A percentile compares a stretch with the other conserved stretches of the same genome.
These are phyloP conservation scores for Aromia moschata DNA, from an alignment of 2,888 invertebrate species.

Conservation along the genomic window DNA sequence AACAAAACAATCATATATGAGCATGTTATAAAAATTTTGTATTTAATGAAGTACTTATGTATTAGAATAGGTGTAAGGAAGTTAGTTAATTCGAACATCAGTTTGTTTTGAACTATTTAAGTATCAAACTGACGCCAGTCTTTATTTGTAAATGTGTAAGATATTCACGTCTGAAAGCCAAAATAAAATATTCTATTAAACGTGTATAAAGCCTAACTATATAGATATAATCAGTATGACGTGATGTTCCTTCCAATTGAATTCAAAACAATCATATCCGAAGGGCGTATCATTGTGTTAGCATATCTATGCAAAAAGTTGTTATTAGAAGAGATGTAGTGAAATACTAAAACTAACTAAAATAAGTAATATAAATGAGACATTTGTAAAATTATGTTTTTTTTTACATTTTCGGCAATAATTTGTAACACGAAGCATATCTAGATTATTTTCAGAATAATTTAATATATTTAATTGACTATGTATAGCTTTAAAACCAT, in stretches of 20 bases:
- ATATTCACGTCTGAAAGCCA: conserved; percentile 21
- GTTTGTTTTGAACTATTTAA: too few species aligned
- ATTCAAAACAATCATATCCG: conserved; percentile 24
- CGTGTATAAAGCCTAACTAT: conserved; percentile 22
- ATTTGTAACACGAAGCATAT: conserved; percentile 1
- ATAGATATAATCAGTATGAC: conserved; percentile 19
- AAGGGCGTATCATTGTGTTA: conserved; percentile 20
- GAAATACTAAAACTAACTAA: conserved; percentile 13
- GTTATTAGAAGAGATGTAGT: conserved; percentile 10
- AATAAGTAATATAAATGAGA: not conserved
- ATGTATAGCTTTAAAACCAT: conserved; percentile 10
- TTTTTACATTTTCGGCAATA: conserved; percentile 7
- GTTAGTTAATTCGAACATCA: too few species aligned
- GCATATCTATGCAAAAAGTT: conserved; percentile 17
- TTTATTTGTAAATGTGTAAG: conserved; percentile 24
- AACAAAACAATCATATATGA: too few species aligned
- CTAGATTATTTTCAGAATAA: not conserved
- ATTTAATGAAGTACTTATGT: too few species aligned
- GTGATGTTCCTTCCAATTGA: conserved; percentile 22
- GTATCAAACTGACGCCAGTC: too few species aligned
- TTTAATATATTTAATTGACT: conserved; percentile 4
- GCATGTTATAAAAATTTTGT: too few species aligned
- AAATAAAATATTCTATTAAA: conserved; percentile 25
- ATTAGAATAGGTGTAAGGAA: too few species aligned
- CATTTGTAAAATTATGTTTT: conserved; percentile 6